Evolutionary conservation across 2,888 invertebrate species (phyloP).

Genomic region (Lutraria lutraria): DNA sequence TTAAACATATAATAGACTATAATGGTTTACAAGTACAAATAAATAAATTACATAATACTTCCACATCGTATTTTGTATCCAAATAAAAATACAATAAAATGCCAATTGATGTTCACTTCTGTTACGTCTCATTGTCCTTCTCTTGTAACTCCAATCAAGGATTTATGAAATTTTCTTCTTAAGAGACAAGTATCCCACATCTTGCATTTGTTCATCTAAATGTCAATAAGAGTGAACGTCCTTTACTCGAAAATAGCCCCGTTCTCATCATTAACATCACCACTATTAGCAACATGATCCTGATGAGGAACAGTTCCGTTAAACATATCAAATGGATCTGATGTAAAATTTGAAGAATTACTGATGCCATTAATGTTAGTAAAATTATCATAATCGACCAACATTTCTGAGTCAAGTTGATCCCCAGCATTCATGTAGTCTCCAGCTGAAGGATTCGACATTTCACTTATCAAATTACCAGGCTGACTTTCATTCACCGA

Average conservation of each 20-base stretch:
- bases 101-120: too few species aligned
- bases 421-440: neutral
- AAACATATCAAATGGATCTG: neutral
- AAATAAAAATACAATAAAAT: too few species aligned
- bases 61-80: too few species aligned
- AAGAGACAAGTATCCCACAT: too few species aligned
- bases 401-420: neutral
- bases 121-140: too few species aligned
- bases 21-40: too few species aligned
- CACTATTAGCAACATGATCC: neutral
- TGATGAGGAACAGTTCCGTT: neutral
- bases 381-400: neutral
- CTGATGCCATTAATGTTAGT: neutral
- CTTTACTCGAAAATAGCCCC: neutral
- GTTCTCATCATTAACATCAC: neutral
- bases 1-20: too few species aligned
- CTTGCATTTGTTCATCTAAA: too few species aligned
- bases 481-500: neutral
- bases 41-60: too few species aligned
- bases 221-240: too few species aligned
- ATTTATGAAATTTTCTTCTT: too few species aligned
- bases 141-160: too few species aligned
- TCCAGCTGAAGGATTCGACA: neutral
- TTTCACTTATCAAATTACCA: neutral
- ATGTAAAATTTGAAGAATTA: neutral